Evolutionary conservation across 1,140 invertebrate species (phyloP), one percentile per base, ranked within the genome.

Genomic region (Semibalanus balanoides): DNA sequence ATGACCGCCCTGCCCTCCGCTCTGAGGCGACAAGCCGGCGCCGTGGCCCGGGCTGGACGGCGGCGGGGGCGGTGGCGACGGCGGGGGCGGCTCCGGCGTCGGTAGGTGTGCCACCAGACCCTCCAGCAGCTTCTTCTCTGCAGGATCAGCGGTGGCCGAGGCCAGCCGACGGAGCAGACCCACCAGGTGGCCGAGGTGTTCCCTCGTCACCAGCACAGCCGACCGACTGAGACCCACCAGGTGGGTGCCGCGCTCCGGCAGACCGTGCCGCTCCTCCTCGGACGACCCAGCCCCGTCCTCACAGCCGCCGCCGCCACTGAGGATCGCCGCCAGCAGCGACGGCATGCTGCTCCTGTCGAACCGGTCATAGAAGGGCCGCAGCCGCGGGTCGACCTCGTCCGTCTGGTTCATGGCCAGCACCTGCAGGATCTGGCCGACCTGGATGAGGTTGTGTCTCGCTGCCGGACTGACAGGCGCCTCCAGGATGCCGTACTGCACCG

Each of bases 401-500:
- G 90, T 91, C 82, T 92, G 91, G 73, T 90, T 90, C 31, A 98
- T 85, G 22, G 94, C 95, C 43, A 98, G 85, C 81, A 92, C 91
- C 85, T 98, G 96, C 28, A 99, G 83, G 81, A 98, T 94, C 83
- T 97, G 93, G 3, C 88, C 88, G 77, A 89, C 84, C 70, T 96
- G 95, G 82, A 96, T 95, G 7, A 98, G 86, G 87, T 98, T 98
- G 82, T 94, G 95, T 31, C 95, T 85, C 9, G 94, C 93, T 51
- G 96, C 89, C 78, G 93, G 89, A 76, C 92, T 94, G 43, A 98
- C 93, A n/a, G 93, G 93, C 0, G 92, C 91, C 82, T 97, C 96
- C 0, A 93, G 93, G 73, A 98, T 93, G n/a, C 95, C 96, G 83
- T 95, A 92, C 0, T 94, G 91, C 84, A 98, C 96, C 0, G 97